Evolutionary conservation across 2,888 invertebrate species (phyloP).

Genomic region (Agonopterix heracliana): DNA sequence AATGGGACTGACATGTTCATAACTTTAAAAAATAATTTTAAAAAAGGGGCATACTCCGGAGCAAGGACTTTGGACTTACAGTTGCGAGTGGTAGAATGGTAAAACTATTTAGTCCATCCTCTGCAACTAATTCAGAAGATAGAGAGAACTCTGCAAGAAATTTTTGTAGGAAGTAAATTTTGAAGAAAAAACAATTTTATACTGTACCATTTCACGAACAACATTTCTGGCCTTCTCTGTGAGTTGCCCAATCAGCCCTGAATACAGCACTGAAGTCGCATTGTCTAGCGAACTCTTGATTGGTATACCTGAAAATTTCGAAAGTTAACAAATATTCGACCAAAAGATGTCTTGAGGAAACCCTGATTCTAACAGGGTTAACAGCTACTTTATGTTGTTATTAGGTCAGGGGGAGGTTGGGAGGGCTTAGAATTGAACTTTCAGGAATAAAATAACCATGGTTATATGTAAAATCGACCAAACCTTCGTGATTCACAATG

Average conservation of each 20-base stretch:
- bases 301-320: constrained; percentile 81
- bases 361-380: background rate
- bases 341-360: too few species aligned
- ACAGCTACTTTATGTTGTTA: background rate
- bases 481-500: constrained; percentile 98
- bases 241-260: constrained; percentile 92
- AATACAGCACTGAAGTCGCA: constrained; percentile 96
- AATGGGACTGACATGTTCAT: too few species aligned
- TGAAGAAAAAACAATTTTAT: too few species aligned
- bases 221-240: constrained; percentile 95
- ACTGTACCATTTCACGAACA: constrained; percentile 87
- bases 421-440: background rate
- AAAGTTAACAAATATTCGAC: background rate
- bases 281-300: constrained; percentile 96
- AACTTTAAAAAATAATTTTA: too few species aligned
- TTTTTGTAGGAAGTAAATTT: too few species aligned
- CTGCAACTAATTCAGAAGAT: too few species aligned
- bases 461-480: constrained; percentile 46
- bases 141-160: too few species aligned
- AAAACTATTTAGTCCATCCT: too few species aligned
- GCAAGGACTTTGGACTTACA: too few species aligned
- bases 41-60: too few species aligned
- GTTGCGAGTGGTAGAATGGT: too few species aligned
- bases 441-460: constrained; percentile 3
- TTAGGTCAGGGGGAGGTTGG: constrained; percentile 2